These are phyloP conservation scores for Premnoplex brunnescens DNA, from an alignment of 2,797 vertebrate genomes.

Conservation along the genomic window DNA sequence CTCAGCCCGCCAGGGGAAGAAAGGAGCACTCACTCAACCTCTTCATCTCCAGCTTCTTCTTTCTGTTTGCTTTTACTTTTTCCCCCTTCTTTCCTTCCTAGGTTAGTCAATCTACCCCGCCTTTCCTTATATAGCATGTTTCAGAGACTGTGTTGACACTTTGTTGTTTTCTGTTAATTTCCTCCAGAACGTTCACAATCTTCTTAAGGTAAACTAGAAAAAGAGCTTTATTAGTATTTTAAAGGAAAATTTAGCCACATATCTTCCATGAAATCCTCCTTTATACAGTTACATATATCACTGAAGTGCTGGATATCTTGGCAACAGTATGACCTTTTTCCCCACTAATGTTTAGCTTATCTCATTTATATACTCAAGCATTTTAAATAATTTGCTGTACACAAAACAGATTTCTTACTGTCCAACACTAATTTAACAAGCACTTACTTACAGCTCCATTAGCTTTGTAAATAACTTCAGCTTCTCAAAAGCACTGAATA, in stretches of 20 bases:
- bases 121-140: not conserved
- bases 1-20: not conserved
- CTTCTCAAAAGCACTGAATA: not conserved
- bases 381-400: not conserved
- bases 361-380: not conserved
- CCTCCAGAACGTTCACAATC: not conserved
- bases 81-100: not conserved
- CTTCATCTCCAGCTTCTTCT: not conserved
- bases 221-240: not conserved
- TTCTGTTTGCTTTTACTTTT: not conserved
- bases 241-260: not conserved
- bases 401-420: not conserved
- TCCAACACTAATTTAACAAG: not conserved
- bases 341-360: not conserved
- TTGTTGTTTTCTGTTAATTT: not conserved
- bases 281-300: not conserved
- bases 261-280: not conserved
- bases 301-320: not conserved
- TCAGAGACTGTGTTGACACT: not conserved
- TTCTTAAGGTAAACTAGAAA: not conserved
- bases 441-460: not conserved
- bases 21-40: not conserved
- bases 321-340: not conserved
- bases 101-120: not conserved
- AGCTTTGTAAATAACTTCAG: not conserved